phyloP scores from a whole-genome alignment of 1,140 invertebrate species.

The Drosophila subobscura region DNA sequence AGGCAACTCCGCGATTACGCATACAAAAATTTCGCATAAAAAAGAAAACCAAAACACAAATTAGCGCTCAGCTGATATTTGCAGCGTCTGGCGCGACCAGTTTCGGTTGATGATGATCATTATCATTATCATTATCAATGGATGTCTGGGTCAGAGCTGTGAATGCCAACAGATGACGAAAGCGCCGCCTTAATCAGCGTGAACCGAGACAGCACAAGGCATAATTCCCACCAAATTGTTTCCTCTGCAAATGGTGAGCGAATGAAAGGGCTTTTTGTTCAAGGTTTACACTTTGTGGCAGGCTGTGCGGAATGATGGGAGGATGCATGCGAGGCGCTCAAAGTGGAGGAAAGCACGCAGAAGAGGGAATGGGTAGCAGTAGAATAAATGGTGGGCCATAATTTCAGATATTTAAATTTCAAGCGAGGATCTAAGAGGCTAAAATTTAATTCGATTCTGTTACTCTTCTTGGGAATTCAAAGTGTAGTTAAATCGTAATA shows the following conservation, averaged over 20 bases:
- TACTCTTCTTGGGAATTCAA: too few species aligned
- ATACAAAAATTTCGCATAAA: slow-evolving; percentile 36
- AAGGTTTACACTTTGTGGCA: slow-evolving; percentile 1
- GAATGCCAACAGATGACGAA: slow-evolving; percentile 57
- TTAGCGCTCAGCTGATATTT: slow-evolving; percentile 67
- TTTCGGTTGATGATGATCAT: slow-evolving; percentile 28
- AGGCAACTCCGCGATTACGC: slow-evolving; percentile 46
- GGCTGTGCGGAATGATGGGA: neutral
- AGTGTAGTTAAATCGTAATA: too few species aligned
- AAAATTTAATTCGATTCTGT: too few species aligned
- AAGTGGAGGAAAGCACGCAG: neutral
- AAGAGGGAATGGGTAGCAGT: slow-evolving; percentile 13
- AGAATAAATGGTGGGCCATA: neutral
- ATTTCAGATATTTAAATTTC: neutral
- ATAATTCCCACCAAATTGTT: slow-evolving; percentile 56
- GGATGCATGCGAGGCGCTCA: slow-evolving; percentile 7
- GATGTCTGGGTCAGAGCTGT: slow-evolving; percentile 28
- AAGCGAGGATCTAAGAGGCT: too few species aligned
- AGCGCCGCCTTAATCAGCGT: slow-evolving; percentile 28
- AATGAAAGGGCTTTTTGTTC: slow-evolving; percentile 22
- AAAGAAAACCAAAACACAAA: slow-evolving; percentile 25
- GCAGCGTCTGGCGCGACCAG: slow-evolving; percentile 48
- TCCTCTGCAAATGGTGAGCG: slow-evolving; percentile 32
- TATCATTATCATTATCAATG: slow-evolving; percentile 45
- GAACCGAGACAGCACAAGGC: slow-evolving; percentile 16